phyloP scores from a whole-genome alignment of 2,888 invertebrate species.

The Aphidoletes aphidimyza region DNA sequence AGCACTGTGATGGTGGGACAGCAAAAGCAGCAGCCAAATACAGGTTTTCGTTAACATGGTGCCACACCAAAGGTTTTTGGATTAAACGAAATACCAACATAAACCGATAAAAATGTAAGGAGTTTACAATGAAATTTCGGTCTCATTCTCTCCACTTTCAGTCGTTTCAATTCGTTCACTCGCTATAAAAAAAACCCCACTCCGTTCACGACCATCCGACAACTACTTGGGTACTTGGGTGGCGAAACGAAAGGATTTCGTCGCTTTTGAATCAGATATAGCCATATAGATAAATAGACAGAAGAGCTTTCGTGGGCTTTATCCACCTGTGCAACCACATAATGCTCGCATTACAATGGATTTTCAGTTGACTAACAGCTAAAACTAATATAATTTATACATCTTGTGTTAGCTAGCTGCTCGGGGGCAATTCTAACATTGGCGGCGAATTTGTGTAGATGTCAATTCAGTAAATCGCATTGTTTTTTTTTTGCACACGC shows the following conservation, averaged over 20 bases:
- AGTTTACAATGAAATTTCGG: not conserved
- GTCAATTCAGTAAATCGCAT: not conserved
- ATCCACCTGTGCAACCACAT: conserved; percentile 30
- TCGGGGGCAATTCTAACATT: not conserved
- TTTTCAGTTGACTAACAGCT: conserved; percentile 24
- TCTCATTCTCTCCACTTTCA: no score
- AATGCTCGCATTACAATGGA: conserved; percentile 37
- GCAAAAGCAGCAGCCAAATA: not conserved
- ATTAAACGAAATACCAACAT: conserved; percentile 34
- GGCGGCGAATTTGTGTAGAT: no score
- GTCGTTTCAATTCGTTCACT: no score
- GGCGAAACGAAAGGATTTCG: not conserved
- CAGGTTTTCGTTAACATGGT: not conserved
- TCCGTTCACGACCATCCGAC: not conserved
- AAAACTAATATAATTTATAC: conserved; percentile 31
- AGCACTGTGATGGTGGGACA: not conserved
- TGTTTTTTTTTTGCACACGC: not conserved
- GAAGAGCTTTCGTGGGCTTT: conserved; percentile 30
- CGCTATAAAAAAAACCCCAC: not conserved
- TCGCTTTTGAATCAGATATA: conserved; percentile 24
- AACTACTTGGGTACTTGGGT: no score
- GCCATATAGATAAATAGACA: conserved; percentile 38
- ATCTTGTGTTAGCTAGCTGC: not conserved
- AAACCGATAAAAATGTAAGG: conserved; percentile 32
- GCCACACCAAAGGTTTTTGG: not conserved